These are phyloP conservation scores for Zaprionus kolodkinae DNA, from an alignment of 1,140 invertebrate genomes.

Conservation along the genomic window DNA sequence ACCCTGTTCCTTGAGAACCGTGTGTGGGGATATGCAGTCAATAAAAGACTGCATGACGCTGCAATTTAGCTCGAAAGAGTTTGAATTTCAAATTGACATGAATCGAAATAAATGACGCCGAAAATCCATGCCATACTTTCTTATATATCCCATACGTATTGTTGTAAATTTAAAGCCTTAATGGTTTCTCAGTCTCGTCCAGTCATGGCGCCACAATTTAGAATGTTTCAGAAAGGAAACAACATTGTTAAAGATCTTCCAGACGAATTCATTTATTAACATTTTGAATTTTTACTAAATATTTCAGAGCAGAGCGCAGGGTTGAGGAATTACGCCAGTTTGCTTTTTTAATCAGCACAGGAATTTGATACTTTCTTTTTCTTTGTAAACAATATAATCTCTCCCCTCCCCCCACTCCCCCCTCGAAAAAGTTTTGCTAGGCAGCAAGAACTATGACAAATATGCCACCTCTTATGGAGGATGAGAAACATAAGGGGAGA, in stretches of 20 bases:
- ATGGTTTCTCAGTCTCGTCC: conserved; percentile 72
- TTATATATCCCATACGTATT: conserved; percentile 3
- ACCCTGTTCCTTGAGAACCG: conserved; percentile 30
- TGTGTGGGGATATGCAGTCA: conserved; percentile 46
- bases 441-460: conserved; percentile 50
- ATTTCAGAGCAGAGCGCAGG: conserved; percentile 40
- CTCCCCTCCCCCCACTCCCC: conserved; percentile 34
- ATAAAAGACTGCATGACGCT: conserved; percentile 63
- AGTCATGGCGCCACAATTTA: conserved; percentile 76
- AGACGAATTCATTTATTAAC: conserved; percentile 76
- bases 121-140: conserved; percentile 56
- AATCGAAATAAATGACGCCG: conserved; percentile 77
- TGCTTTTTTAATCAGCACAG: conserved; percentile 78
- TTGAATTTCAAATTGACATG: conserved; percentile 80
- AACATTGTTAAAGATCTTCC: conserved; percentile 39
- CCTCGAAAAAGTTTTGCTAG: conserved; percentile 59
- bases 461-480: conserved; percentile 3
- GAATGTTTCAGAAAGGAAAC: conserved; percentile 6
- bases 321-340: conserved; percentile 18
- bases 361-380: conserved; percentile 82
- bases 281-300: conserved; percentile 80
- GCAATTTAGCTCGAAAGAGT: conserved; percentile 77
- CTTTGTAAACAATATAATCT: conserved; percentile 79
- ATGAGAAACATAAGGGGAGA: background rate
- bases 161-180: conserved; percentile 65